These are phyloP conservation scores for Characodon lateralis DNA, from an alignment of 2,797 vertebrate genomes.

Conservation along the genomic window DNA sequence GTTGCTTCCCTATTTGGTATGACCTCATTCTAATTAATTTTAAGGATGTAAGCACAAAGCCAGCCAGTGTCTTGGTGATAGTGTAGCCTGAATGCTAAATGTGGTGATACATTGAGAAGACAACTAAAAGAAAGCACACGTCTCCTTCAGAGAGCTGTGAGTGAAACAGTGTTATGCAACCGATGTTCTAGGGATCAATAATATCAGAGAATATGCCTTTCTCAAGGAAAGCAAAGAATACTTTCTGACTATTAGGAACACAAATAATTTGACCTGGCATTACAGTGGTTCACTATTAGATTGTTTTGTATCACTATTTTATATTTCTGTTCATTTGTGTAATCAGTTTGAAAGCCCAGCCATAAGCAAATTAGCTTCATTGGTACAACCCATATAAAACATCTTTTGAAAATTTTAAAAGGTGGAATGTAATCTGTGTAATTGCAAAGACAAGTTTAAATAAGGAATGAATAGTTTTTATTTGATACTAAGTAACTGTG, in stretches of 20 bases:
- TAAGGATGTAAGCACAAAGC: slow-evolving; percentile 28
- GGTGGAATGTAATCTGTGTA: slow-evolving; percentile 48
- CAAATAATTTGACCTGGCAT: neutral
- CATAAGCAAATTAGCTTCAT: slow-evolving; percentile 24
- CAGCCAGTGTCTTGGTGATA: slow-evolving; percentile 5
- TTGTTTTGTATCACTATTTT: neutral
- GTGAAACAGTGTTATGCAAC: neutral
- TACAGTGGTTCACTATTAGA: neutral
- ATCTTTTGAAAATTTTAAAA: slow-evolving; percentile 43
- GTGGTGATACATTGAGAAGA: neutral
- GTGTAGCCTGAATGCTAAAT: slow-evolving; percentile 6
- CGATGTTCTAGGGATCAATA: neutral
- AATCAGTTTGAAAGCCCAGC: slow-evolving; percentile 59
- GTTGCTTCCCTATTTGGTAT: slow-evolving; percentile 37
- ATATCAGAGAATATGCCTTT: neutral
- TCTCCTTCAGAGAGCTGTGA: neutral
- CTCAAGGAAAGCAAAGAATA: neutral
- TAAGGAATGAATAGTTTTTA: slow-evolving; percentile 34
- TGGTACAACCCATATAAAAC: slow-evolving; percentile 38
- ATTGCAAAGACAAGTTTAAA: slow-evolving; percentile 48
- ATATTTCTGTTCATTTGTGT: slow-evolving; percentile 18
- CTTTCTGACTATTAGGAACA: neutral
- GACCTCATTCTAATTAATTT: slow-evolving; percentile 62
- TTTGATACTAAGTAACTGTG: slow-evolving; percentile 38
- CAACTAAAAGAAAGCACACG: neutral